Base-by-base conservation (phyloP, 2,113 vertebrate species). In the Neoarius graeffei region DNA sequence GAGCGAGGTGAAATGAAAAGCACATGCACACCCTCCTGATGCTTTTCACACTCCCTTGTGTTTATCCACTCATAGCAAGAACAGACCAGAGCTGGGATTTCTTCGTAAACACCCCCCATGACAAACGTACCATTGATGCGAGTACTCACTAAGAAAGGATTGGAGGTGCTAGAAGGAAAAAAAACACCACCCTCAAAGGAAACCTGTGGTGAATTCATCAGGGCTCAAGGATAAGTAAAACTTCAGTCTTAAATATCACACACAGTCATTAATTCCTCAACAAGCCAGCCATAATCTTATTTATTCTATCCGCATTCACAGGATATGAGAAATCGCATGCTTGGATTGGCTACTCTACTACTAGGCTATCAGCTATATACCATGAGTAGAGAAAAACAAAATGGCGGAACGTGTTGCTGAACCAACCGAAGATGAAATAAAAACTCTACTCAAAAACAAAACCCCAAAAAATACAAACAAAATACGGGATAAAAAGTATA, bases 41-140 rank as follows among this genome's bases (percentile, higher is more conserved):
- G 86, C 80, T 76, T 88, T 74, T 83, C 69, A 60, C 19, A 11
- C 86, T 80, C 66, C 73, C 86, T 88, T 88, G 77, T 77, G 71
- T 83, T 83, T 66, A 71, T 87, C 83, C 80, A 86, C 71, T 83
- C 42, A 3, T 83, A 74, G 23, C 54, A 73, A n/a, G 42, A 84
- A 54, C 20, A 87, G 76, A 52, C 1, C 52, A 86, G 67, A 54
- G 81, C n/a, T 42, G 5, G 6, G 82, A 35, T 67, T 54, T 83
- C 59, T 81, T 79, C 25, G 50, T 27, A 66, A 71, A 54, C n/a
- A 19, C n/a, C 74, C 23, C 54, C n/a, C n/a, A 62, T 15, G 52
- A 79, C 81, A 85, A 79, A 64, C 10, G 15, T 73, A 57, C 27
- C 57, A 85, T 20, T 89, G 77, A 85, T 82, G 66, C 73, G 27